Evolutionary conservation across 2,113 vertebrate genomes (phyloP), one percentile per base, ranked within the genome.

Genomic region (Azemiops feae): DNA sequence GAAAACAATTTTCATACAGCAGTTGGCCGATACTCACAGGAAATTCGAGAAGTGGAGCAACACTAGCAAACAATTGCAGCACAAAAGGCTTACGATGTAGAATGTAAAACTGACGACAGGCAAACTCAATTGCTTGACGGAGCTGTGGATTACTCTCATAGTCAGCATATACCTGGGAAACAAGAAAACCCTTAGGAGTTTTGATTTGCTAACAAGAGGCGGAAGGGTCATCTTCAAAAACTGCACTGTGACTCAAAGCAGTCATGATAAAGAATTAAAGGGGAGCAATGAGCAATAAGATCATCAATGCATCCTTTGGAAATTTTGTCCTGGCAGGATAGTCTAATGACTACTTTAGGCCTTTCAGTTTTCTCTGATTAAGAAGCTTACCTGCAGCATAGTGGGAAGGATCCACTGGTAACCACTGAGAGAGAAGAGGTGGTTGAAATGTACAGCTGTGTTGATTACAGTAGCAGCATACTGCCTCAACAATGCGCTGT

Each of bases 391-490:
- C 98, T 99, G 99, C 93, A 99, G 96, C 98, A 99, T 99, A 94
- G 99, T 99, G 45, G 99, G 99, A 58, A 99, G 98, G 92, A 99
- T 99, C 99, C 99, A 99, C 97, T 99, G 99, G 97, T 99, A 99
- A 0, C 99, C 99, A 0, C 99, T 99, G 95, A 99, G 98, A 47
- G 99, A 99, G 97, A 99, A 99, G 85, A 99, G 99, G 94, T 99
- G 99, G 95, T 99, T 99, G 96, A 99, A 99, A 97, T 99, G 99
- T 87, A 99, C 98, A 0, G 99, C 99, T 0, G 99, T 99, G 97
- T 99, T 99, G 97, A 99, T 99, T 94, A 99, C 99, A 0, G 99
- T 99, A 85, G 99, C 99, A 0, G 99, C 98, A 0, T 99, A 99
- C 96, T 99, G 99, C 97, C 99, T 97, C 95, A 99, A 97, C 95